A percentile compares a stretch with the other conserved stretches of the same genome.
Conservation (phyloP, 2,113 vertebrate genomes). For the Elephas maximus region DNA sequence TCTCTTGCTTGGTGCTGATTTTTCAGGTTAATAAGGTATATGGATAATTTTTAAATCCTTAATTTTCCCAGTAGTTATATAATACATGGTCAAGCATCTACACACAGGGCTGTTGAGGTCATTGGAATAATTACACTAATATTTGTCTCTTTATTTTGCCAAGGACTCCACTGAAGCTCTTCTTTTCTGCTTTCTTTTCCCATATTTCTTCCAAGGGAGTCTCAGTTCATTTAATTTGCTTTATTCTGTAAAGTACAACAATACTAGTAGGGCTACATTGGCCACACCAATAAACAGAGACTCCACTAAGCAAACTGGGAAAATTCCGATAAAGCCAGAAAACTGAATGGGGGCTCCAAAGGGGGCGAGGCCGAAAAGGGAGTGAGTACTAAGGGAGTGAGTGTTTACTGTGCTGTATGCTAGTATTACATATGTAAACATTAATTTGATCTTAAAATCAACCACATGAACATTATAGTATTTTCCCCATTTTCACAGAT, state of each 20-base stretch:
- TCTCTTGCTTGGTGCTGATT: neutral
- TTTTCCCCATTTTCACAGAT: neutral
- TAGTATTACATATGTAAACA: neutral
- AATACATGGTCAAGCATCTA: neutral
- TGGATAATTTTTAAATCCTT: neutral
- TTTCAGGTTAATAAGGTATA: neutral
- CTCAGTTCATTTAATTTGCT: neutral
- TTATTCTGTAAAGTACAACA: neutral
- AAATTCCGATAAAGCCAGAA: neutral
- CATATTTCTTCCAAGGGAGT: neutral
- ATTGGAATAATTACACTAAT: neutral
- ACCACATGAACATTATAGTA: neutral
- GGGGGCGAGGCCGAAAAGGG: neutral
- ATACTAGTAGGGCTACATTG: neutral
- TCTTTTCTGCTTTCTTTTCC: neutral
- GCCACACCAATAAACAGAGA: neutral
- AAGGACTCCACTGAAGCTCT: neutral
- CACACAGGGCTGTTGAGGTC: neutral
- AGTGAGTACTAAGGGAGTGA: neutral
- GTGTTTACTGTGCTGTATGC: neutral
- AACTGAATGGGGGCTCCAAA: neutral
- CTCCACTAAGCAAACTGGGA: neutral
- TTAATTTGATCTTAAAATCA: constrained; percentile 3
- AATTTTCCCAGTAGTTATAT: neutral
- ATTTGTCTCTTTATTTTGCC: neutral